Evolutionary conservation across 2,797 vertebrate genomes (phyloP).

Genomic region (Spinus pinus): DNA sequence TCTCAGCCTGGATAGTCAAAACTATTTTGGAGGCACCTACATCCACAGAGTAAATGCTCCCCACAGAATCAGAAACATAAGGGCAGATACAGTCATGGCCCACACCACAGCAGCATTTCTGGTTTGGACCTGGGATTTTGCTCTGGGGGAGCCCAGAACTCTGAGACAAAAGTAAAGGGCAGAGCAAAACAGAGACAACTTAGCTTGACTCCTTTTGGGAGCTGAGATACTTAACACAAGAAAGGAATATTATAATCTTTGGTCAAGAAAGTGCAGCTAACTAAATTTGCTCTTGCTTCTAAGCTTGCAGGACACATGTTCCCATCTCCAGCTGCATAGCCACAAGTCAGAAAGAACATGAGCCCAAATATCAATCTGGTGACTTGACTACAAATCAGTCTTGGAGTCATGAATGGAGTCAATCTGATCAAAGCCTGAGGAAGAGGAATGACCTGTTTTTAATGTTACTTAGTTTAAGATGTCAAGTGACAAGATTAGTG

Average conservation of each 20-base stretch:
- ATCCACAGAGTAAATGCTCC: neutral
- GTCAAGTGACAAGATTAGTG: neutral
- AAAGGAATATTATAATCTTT: neutral
- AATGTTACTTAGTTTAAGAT: neutral
- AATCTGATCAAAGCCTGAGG: neutral
- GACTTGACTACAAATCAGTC: neutral
- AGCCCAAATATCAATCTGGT: neutral
- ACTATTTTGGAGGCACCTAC: neutral
- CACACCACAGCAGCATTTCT: neutral
- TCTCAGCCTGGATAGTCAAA: neutral
- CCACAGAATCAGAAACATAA: neutral
- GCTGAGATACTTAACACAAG: neutral
- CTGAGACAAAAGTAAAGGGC: neutral
- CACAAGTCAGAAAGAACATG: neutral
- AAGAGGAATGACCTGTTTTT: neutral
- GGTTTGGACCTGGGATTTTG: neutral
- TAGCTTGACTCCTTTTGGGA: neutral
- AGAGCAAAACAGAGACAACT: neutral
- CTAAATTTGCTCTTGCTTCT: neutral
- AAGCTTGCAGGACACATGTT: neutral
- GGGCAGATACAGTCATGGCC: neutral
- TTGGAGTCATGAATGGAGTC: neutral
- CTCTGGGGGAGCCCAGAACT: neutral
- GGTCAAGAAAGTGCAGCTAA: neutral
- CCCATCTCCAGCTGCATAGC: neutral